phyloP scores from a whole-genome alignment of 2,888 invertebrate species.

The Seira sanloemensis region DNA sequence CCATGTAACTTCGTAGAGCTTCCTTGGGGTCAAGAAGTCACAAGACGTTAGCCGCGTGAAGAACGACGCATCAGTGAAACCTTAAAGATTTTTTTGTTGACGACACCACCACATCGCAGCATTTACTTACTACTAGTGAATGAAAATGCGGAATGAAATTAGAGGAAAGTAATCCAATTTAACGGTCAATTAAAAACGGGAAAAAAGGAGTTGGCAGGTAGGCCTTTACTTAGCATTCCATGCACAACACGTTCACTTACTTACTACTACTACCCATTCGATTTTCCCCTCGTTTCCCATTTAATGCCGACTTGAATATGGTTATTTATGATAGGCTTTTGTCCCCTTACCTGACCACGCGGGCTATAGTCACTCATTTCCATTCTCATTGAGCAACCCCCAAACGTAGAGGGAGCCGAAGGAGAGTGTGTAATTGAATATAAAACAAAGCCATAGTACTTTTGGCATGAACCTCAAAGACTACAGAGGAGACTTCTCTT shows the following conservation, averaged over 20 bases:
- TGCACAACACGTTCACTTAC: background rate
- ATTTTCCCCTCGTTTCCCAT: background rate
- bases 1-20: no score
- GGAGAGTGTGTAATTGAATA: slow-evolving; percentile 28
- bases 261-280: background rate
- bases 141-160: background rate
- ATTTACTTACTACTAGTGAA: background rate
- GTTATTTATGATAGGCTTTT: slow-evolving; percentile 16
- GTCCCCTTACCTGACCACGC: background rate
- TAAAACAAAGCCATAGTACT: slow-evolving; percentile 27
- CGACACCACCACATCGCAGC: background rate
- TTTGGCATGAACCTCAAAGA: background rate
- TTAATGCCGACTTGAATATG: slow-evolving; percentile 10
- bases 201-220: background rate
- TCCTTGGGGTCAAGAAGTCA: background rate
- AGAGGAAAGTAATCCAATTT: slow-evolving; percentile 45
- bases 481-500: background rate
- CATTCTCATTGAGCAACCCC: slow-evolving; percentile 2
- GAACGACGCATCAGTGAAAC: no score
- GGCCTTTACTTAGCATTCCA: background rate
- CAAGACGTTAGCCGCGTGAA: no score
- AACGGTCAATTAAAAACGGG: slow-evolving; percentile 59
- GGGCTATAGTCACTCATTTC: background rate
- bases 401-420: no score
- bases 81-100: background rate